These are phyloP conservation scores for Apotomis betuletana DNA, from an alignment of 2,888 invertebrate species.

Conservation along the genomic window DNA sequence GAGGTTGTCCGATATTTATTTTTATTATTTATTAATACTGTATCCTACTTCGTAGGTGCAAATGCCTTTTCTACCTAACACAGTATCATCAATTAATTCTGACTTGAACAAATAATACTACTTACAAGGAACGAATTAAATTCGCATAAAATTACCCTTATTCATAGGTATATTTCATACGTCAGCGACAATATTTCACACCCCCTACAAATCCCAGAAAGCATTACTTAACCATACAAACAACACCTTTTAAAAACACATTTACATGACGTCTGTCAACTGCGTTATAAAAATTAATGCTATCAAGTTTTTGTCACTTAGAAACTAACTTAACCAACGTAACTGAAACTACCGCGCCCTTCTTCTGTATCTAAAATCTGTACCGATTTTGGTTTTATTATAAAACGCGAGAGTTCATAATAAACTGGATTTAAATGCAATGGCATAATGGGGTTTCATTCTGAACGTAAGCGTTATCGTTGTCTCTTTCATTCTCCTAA, in stretches of 20 bases:
- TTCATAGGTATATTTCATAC: background rate
- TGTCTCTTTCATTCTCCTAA: slow-evolving; percentile 49
- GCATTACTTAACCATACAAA: slow-evolving; percentile 31
- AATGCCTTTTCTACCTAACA: too few species aligned
- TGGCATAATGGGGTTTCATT: slow-evolving; percentile 30
- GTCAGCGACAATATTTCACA: slow-evolving; percentile 23
- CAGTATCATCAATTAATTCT: background rate
- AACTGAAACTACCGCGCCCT: slow-evolving; percentile 5
- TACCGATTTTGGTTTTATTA: slow-evolving; percentile 7
- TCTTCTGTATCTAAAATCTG: background rate
- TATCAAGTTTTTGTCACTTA: slow-evolving; percentile 31
- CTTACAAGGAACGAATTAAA: background rate
- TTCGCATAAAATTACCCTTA: slow-evolving; percentile 11
- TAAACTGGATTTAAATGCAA: slow-evolving; percentile 26
- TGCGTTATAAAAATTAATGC: slow-evolving; percentile 41
- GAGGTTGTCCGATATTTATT: too few species aligned
- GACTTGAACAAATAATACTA: background rate
- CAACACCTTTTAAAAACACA: slow-evolving; percentile 41
- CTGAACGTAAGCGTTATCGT: slow-evolving; percentile 39
- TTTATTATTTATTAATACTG: too few species aligned
- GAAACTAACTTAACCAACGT: slow-evolving; percentile 14
- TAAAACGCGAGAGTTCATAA: slow-evolving; percentile 17
- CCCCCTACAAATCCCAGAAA: slow-evolving; percentile 36
- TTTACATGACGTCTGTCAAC: slow-evolving; percentile 39
- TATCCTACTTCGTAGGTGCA: too few species aligned